Conservation (phyloP, 2,888 invertebrate species). For the Brenthis hecate region DNA sequence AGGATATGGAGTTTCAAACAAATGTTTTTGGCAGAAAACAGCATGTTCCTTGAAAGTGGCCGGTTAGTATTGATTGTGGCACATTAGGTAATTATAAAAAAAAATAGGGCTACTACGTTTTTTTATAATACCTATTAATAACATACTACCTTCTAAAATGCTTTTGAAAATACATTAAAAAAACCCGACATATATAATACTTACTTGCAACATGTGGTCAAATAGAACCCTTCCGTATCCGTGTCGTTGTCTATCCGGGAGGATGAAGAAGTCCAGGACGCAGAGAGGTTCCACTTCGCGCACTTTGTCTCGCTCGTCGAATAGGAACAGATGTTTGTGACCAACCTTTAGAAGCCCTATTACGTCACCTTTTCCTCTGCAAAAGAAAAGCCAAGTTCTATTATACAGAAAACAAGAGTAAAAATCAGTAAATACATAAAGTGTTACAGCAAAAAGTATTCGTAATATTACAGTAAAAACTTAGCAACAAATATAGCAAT, state of each 20-base stretch:
- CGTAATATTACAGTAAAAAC: neutral
- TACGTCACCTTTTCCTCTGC: conserved; percentile 85
- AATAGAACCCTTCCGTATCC: conserved; percentile 93
- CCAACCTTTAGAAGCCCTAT: conserved; percentile 96
- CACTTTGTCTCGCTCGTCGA: conserved; percentile 86
- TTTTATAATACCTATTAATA: no score
- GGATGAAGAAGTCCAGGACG: conserved; percentile 96
- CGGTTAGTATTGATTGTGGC: no score
- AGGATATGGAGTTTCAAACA: no score
- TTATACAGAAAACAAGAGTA: neutral
- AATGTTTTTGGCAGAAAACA: no score
- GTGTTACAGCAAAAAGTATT: neutral
- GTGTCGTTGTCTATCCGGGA: conserved; percentile 90
- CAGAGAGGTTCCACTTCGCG: conserved; percentile 92
- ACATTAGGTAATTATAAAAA: no score
- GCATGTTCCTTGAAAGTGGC: no score
- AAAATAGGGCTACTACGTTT: no score
- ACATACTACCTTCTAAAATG: no score
- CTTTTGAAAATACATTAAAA: no score
- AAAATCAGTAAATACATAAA: neutral
- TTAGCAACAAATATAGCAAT: neutral
- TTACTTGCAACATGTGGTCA: conserved; percentile 92
- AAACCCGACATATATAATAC: conserved; percentile 1
- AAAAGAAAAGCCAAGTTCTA: conserved; percentile 43
- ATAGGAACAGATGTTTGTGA: conserved; percentile 93